Conservation (phyloP, 2,888 invertebrate genomes). For the Drosophila quasianomalipes region DNA sequence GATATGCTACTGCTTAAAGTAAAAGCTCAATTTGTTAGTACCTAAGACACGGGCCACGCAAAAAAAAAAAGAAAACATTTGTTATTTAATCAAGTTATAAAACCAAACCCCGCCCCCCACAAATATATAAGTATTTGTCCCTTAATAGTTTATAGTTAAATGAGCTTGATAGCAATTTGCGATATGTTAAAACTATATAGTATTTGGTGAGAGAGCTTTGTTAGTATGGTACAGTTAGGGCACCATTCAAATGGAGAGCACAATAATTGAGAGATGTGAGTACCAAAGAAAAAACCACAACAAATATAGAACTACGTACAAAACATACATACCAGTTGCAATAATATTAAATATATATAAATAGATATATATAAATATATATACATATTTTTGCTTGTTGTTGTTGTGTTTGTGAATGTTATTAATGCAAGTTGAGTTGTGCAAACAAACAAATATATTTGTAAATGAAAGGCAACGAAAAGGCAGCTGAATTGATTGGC, state of each 20-base stretch:
- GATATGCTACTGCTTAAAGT: constrained; percentile 55
- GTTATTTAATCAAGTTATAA: constrained; percentile 34
- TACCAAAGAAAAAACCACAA: constrained; percentile 49
- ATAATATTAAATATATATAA: constrained; percentile 8
- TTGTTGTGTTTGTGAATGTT: constrained; percentile 54
- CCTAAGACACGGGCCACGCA: constrained; percentile 52
- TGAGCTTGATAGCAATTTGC: constrained; percentile 49
- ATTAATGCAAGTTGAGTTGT: constrained; percentile 53
- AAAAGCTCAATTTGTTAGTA: constrained; percentile 78
- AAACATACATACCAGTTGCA: constrained; percentile 20
- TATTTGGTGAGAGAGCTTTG: constrained; percentile 66
- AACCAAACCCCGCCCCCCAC: constrained; percentile 4
- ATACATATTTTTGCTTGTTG: constrained; percentile 54
- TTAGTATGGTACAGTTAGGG: constrained; percentile 57
- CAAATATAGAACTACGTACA: constrained; percentile 25
- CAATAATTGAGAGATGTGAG: constrained; percentile 63
- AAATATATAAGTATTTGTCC: constrained; percentile 17
- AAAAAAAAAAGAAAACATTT: constrained; percentile 8
- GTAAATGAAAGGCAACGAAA: constrained; percentile 61
- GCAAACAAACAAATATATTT: constrained; percentile 51
- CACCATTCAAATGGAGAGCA: constrained; percentile 52
- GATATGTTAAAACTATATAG: constrained; percentile 20
- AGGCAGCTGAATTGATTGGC: constrained; percentile 21
- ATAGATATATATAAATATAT: constrained; percentile 11
- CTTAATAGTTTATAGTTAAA: constrained; percentile 45